Evolutionary conservation across 2,888 invertebrate genomes (phyloP), one percentile per base, ranked within the genome.

Genomic region (Heteropelma amictum): DNA sequence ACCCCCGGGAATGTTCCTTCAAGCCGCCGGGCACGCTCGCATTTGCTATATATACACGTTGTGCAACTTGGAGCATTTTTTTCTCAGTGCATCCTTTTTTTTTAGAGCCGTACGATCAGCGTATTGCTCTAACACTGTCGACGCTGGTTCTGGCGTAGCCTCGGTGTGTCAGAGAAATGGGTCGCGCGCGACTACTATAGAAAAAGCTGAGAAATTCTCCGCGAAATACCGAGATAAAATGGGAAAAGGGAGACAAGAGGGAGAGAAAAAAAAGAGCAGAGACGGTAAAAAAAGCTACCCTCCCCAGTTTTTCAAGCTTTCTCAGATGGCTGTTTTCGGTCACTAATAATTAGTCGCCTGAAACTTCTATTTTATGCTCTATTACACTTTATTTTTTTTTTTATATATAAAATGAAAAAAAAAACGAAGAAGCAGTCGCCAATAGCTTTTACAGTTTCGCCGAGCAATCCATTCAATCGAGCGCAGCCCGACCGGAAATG

Each of bases 141-240:
- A 51, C 40, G 28, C 45, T 61, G 23, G 40, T 38, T 51, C 40
- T 7, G 38, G n/a, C 8, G n/a, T 38, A 35, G 3, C 33, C 3
- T 12, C 5, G 33, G 61, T 65, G 49, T 69, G 38, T 56, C 38
- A 47, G 58, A 56, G 42, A 78, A 77, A 77, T 77, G 58, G 72
- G 74, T 78, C 69, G 68, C 60, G 68, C 63, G 64, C 64, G 72
- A 75, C 68, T 75, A 77, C 67, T 17, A 33, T 35, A 51, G 54
- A 56, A 56, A 45, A 64, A n/a, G n/a, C 71, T 47, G 42, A 69
- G 63, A 63, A 72, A 47, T 63, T 45, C 42, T 68, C 35, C 14
- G 38, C 17, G 38, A 35, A 56, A 56, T 51, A 64, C 49, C 38
- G 7, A 38, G 14, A 23, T 42, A 23, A 23, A 23, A 60, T 40